Percentiles rank a stretch among this genome's conserved stretches.
phyloP scores from a whole-genome alignment of 1,140 invertebrate genomes.

The Coboldia fuscipes region DNA sequence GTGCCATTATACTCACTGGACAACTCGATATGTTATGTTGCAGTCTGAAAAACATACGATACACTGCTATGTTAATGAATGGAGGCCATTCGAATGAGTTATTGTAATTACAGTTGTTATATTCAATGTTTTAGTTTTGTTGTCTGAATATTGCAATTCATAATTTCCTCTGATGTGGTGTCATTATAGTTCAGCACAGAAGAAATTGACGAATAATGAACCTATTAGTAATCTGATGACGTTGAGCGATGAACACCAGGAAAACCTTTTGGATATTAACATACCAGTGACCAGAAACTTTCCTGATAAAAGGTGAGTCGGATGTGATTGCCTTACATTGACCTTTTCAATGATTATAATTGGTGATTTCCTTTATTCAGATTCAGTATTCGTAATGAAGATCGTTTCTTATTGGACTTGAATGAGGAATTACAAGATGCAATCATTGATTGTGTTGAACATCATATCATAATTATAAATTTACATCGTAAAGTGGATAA shows the following conservation, averaged over 20 bases:
- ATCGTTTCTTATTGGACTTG: too few relatives aligned
- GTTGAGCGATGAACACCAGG: background rate
- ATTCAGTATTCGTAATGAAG: too few relatives aligned
- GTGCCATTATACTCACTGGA: conserved; percentile 6
- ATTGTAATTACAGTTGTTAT: background rate
- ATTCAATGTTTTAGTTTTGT: background rate
- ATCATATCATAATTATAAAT: background rate
- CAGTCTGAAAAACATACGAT: conserved; percentile 8
- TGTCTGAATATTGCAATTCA: background rate
- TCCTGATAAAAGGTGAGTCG: background rate
- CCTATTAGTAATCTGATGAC: background rate
- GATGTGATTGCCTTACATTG: background rate
- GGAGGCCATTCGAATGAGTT: background rate
- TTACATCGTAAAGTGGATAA: background rate
- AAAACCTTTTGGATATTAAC: background rate
- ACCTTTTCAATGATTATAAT: too few relatives aligned
- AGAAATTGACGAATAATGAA: background rate
- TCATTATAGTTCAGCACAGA: too few relatives aligned
- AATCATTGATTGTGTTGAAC: background rate
- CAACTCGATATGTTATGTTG: conserved; percentile 9
- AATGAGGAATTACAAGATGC: background rate
- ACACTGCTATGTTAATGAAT: conserved; percentile 4
- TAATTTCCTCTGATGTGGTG: background rate
- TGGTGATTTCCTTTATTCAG: too few relatives aligned
- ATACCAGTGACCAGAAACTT: background rate